Evolutionary conservation across 2,888 invertebrate species (phyloP).

Genomic region (Melolontha melolontha): DNA sequence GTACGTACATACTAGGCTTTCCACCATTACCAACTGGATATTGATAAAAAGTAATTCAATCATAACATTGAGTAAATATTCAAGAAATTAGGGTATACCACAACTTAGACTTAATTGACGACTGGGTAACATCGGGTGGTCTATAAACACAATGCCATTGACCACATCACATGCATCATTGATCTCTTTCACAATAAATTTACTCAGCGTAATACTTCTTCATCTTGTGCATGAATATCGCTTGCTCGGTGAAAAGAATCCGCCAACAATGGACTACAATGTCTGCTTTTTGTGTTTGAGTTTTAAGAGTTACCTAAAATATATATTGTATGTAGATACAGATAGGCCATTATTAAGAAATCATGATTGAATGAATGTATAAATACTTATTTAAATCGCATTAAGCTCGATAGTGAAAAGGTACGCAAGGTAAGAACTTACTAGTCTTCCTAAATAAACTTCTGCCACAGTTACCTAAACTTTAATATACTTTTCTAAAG

Average conservation of each 20-base stretch:
- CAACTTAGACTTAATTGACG: slow-evolving; percentile 23
- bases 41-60: too few species aligned
- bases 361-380: slow-evolving; percentile 25
- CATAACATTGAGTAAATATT: too few species aligned
- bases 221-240: slow-evolving; percentile 26
- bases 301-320: slow-evolving; percentile 22
- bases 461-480: background rate
- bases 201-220: slow-evolving; percentile 31
- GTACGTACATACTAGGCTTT: too few species aligned
- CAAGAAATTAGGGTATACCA: background rate
- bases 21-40: too few species aligned
- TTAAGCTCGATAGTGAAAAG: background rate
- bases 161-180: slow-evolving; percentile 37
- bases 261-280: slow-evolving; percentile 26
- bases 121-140: slow-evolving; percentile 18
- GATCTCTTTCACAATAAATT: slow-evolving; percentile 32
- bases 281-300: slow-evolving; percentile 21
- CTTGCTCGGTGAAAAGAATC: slow-evolving; percentile 17
- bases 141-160: slow-evolving; percentile 37
- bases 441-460: background rate
- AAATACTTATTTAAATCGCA: slow-evolving; percentile 8
- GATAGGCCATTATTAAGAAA: slow-evolving; percentile 25
- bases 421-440: background rate
- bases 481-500: too few species aligned
- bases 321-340: slow-evolving; percentile 17